Conservation (phyloP, 2,113 vertebrate species). For the Peromyscus maniculatus region DNA sequence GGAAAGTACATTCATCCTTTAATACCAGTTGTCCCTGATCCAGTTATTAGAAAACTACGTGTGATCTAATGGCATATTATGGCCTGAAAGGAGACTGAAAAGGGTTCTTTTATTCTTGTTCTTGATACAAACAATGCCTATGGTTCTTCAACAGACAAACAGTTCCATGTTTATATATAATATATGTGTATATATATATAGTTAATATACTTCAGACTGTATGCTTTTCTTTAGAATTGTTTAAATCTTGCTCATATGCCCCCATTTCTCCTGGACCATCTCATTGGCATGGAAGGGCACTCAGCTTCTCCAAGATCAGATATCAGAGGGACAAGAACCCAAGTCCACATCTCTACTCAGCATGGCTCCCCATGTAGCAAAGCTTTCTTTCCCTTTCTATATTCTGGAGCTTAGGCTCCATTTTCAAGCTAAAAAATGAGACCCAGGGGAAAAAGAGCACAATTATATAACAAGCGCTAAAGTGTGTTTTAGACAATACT, state of each 20-base stretch:
- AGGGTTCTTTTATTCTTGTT: not conserved
- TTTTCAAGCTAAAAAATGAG: conserved; percentile 1
- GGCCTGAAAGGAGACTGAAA: not conserved
- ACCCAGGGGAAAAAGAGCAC: not conserved
- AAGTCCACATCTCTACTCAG: not conserved
- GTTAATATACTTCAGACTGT: not conserved
- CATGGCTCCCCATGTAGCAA: not conserved
- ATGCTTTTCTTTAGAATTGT: not conserved
- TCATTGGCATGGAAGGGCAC: not conserved
- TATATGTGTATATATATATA: too few relatives aligned
- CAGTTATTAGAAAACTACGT: not conserved
- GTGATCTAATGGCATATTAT: not conserved
- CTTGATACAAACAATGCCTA: not conserved
- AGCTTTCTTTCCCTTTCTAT: not conserved
- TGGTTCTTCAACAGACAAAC: not conserved
- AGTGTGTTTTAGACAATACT: not conserved
- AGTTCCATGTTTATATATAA: not conserved
- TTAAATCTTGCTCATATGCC: not conserved
- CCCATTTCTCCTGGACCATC: not conserved
- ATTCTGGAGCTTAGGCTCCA: not conserved
- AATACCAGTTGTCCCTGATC: not conserved
- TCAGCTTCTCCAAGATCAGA: not conserved
- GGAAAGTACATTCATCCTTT: not conserved
- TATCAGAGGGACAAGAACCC: not conserved
- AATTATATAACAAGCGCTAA: not conserved